A percentile compares a stretch with the other conserved stretches of the same genome.
Conservation (phyloP, 2,888 invertebrate species). For the Sesamia inferens region DNA sequence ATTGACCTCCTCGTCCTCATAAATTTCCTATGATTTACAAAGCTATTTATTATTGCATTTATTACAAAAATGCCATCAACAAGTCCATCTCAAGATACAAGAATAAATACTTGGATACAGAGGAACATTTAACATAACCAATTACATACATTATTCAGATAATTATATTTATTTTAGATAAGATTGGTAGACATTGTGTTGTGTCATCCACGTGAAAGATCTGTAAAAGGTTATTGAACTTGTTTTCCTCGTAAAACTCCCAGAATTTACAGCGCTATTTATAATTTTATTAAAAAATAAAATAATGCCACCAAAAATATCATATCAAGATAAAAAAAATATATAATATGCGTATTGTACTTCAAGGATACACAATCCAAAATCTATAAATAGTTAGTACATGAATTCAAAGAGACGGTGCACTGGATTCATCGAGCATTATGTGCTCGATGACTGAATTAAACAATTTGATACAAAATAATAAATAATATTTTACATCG, state of each 20-base stretch:
- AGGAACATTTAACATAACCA: conserved; percentile 65
- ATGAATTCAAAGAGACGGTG: conserved; percentile 12
- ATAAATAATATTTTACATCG: background rate
- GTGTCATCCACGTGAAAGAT: conserved; percentile 67
- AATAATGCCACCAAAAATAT: conserved; percentile 49
- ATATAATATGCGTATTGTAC: conserved; percentile 56
- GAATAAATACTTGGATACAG: conserved; percentile 23
- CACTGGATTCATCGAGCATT: too few relatives aligned
- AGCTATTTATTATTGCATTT: conserved; percentile 32
- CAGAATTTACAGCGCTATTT: conserved; percentile 39
- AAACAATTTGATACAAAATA: conserved; percentile 20
- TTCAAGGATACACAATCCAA: conserved; percentile 47
- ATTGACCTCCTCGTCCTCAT: conserved; percentile 68
- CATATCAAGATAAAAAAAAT: conserved; percentile 31
- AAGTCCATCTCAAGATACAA: conserved; percentile 29
- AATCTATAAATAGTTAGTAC: conserved; percentile 34
- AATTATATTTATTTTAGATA: conserved; percentile 60
- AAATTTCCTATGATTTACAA: conserved; percentile 46
- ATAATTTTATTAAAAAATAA: conserved; percentile 36
- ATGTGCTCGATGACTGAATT: too few relatives aligned
- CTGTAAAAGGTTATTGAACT: conserved; percentile 68
- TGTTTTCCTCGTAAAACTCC: conserved; percentile 43
- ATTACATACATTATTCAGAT: conserved; percentile 38
- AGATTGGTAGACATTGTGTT: conserved; percentile 63
- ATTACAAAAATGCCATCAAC: conserved; percentile 49